phyloP scores from a whole-genome alignment of 2,888 invertebrate genomes.

The Drosophila prolongata region DNA sequence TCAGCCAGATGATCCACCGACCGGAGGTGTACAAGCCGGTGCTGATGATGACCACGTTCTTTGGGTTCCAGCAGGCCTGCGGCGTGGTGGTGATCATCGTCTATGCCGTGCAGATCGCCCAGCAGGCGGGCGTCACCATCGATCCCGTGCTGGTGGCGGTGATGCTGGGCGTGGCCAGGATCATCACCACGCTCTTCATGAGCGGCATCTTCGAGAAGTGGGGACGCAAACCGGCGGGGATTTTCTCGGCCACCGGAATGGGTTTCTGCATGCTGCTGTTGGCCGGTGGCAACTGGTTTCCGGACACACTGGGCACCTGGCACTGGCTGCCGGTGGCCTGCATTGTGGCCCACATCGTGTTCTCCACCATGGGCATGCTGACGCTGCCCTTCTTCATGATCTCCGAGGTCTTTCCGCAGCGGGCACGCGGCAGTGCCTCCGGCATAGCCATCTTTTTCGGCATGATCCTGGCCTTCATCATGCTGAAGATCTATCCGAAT shows the following conservation, averaged over 20 bases:
- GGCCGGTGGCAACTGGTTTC: conserved; percentile 85
- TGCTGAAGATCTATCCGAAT: conserved; percentile 88
- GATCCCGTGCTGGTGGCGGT: conserved; percentile 89
- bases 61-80: conserved; percentile 88
- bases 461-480: conserved; percentile 87
- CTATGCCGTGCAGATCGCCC: conserved; percentile 89
- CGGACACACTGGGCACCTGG: conserved; percentile 60
- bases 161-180: conserved; percentile 88
- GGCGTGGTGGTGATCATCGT: conserved; percentile 90
- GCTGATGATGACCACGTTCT: conserved; percentile 87
- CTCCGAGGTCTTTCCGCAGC: conserved; percentile 89
- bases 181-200: conserved; percentile 87
- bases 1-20: conserved; percentile 71
- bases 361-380: conserved; percentile 85
- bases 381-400: conserved; percentile 91
- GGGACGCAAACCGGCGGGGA: conserved; percentile 87
- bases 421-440: conserved; percentile 88
- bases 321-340: conserved; percentile 79
- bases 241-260: conserved; percentile 88
- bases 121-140: conserved; percentile 87
- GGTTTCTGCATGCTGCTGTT: conserved; percentile 87
- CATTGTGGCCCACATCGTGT: conserved; percentile 85
- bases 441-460: conserved; percentile 88
- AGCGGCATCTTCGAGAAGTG: conserved; percentile 87
- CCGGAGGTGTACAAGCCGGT: conserved; percentile 84